Base-by-base conservation (phyloP, 2,113 vertebrate species). In the Bubo blakistoni region DNA sequence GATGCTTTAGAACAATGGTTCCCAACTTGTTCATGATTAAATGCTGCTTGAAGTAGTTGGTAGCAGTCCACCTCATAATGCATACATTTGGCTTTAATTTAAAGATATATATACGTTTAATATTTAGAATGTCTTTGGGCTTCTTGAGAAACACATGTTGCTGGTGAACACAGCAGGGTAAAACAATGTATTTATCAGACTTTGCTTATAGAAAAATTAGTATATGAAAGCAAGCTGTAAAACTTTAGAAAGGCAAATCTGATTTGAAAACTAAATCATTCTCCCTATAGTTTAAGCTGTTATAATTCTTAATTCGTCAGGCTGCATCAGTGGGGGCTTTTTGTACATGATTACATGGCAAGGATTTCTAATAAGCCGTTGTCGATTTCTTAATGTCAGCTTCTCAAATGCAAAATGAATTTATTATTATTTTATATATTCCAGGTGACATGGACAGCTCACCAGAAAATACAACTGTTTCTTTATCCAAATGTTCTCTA, bases 391-490 rank as follows among this genome's bases (percentile, higher is more conserved):
- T 42, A 27, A 38, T 32, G n/a, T 59, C 25, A 49, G 1, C 14
- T 92, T 94, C 42, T 92, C 38, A 92, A 83, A 51, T 55, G 32
- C 7, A 32, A 47, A 84, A 46, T 90, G 14, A 65, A 90, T 52
- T 87, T 47, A 11, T 70, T 85, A 34, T 6, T 72, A 5, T 81
- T 92, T 88, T 90, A 13, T 92, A 9, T 94, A 70, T 86, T 95
- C 92, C 59, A 98, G 97, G 49, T 74, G 52, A 58, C 29, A 82
- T 88, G 73, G 94, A 93, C 66, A 71, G 42, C 73, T 97, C 70
- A 40, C 91, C 95, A 76, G 96, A 96, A 97, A 97, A 97, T 87
- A 89, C 95, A 59, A 25, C 91, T 93, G 20, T 82, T 86, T 88
- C 91, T 81, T 87, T 95, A 34, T 92, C 95, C 27, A 92, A 49